Evolutionary conservation across 2,797 vertebrate species (phyloP).

Genomic region (Momotus momota): DNA sequence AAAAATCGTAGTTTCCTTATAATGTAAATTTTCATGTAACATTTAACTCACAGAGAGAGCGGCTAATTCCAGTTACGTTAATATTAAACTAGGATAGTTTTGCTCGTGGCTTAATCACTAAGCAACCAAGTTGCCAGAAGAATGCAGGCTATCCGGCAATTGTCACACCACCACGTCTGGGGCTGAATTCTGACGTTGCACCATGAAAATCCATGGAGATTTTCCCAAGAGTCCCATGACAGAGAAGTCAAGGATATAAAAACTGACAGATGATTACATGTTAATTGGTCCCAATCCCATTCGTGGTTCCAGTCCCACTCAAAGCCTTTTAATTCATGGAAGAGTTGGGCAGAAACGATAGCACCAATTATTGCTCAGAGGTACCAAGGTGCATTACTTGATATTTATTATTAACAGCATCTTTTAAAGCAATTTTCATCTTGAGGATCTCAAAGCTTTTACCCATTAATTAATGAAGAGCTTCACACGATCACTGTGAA

Average conservation of each 20-base stretch:
- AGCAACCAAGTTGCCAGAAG: constrained; percentile 49
- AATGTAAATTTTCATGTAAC: background rate
- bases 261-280: constrained; percentile 9
- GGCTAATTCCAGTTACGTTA: constrained; percentile 33
- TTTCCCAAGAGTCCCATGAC: background rate
- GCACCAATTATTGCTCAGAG: constrained; percentile 50
- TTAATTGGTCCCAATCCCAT: constrained; percentile 51
- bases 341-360: constrained; percentile 30
- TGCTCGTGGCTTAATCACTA: constrained; percentile 51
- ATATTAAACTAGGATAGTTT: constrained; percentile 35
- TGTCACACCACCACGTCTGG: background rate
- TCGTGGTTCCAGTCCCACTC: constrained; percentile 5
- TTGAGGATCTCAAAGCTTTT: constrained; percentile 53
- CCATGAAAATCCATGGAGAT: constrained; percentile 46
- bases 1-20: background rate
- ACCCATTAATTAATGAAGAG: constrained; percentile 48
- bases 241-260: constrained; percentile 31
- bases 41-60: background rate
- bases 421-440: constrained; percentile 51
- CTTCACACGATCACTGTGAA: constrained; percentile 7
- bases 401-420: constrained; percentile 64
- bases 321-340: constrained; percentile 61
- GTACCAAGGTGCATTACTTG: constrained; percentile 53
- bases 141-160: background rate
- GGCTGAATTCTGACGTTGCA: constrained; percentile 2